Evolutionary conservation across 2,888 invertebrate species (phyloP), one percentile per base, ranked within the genome.

Genomic region (Alentia gelatinosa): DNA sequence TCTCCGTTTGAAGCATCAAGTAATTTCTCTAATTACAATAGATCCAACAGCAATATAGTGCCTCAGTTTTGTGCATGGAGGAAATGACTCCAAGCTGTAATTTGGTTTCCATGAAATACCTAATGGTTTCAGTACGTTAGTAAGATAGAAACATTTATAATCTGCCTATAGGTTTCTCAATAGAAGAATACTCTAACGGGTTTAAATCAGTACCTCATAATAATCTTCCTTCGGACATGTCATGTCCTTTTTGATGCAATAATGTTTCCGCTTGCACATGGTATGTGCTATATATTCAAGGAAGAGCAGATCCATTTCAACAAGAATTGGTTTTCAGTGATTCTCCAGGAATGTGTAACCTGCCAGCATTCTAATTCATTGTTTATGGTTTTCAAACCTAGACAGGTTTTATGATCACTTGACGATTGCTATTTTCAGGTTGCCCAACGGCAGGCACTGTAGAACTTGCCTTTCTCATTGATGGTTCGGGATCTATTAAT

Each of bases 401-500:
- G n/a, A n/a, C n/a, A n/a, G n/a, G n/a, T n/a, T n/a, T n/a, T 42
- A 19, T 19, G 56, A 56, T 42, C 47, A 12, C 15, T 42, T 42
- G 15, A 12, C n/a, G 56, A n/a, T 56, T 42, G 47, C 12, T 56
- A n/a, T 56, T 56, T 56, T 56, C 56, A 56, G 56, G 5, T 4
- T 56, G 56, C n/a, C 19, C 19, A n/a, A 19, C 56, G 19, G 74
- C 74, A 26, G 15, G 74, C 26, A 47, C 30, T 15, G 26, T 30
- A 42, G 86, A 86, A 42, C 7, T 86, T 5, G 86, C 50, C 7
- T 86, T 86, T 26, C 19, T 86, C 12, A 47, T 86, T 47, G 86
- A 86, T 47, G 19, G 86, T 42, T 86, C 86, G 0, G 86, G 86
- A 5, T 86, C 86, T 42, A 86, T 86, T n/a, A 83, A 83, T 50